phyloP scores from a whole-genome alignment of 2,113 vertebrate species.

The Esox niger region DNA sequence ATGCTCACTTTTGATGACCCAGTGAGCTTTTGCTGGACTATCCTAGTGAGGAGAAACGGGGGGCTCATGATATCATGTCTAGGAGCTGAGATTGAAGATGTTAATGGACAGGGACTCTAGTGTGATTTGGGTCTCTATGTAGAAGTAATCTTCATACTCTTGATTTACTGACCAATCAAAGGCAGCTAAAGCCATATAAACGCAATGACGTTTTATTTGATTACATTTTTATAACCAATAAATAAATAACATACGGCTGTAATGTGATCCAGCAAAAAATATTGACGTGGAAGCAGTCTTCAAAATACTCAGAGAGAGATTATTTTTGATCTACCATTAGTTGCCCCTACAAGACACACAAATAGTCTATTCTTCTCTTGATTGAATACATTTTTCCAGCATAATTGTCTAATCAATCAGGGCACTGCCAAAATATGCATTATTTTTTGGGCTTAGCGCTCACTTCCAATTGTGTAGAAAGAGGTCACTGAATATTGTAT shows the following conservation, averaged over 20 bases:
- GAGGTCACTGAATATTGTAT: conserved; percentile 47
- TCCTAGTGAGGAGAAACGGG: conserved; percentile 30
- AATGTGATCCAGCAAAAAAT: no score
- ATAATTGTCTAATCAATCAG: conserved; percentile 59
- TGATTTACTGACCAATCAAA: neutral
- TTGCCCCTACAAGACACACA: neutral
- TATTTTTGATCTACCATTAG: no score
- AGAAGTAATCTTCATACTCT: neutral
- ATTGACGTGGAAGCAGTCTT: no score
- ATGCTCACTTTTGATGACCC: conserved; percentile 31
- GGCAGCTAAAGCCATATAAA: neutral
- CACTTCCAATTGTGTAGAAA: conserved; percentile 67
- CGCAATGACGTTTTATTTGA: no score
- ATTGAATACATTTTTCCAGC: conserved; percentile 45
- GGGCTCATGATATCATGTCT: conserved; percentile 38
- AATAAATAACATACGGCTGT: no score
- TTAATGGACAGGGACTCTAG: conserved; percentile 28
- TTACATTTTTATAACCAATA: no score
- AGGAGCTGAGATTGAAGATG: conserved; percentile 38
- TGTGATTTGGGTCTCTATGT: neutral
- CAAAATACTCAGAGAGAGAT: no score
- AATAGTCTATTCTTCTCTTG: conserved; percentile 12
- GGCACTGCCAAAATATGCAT: conserved; percentile 57
- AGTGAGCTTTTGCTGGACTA: conserved; percentile 22
- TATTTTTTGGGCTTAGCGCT: conserved; percentile 37